A percentile compares a stretch with the other conserved stretches of the same genome.
Conservation (phyloP, 2,113 vertebrate genomes). For the Penelope pileata region DNA sequence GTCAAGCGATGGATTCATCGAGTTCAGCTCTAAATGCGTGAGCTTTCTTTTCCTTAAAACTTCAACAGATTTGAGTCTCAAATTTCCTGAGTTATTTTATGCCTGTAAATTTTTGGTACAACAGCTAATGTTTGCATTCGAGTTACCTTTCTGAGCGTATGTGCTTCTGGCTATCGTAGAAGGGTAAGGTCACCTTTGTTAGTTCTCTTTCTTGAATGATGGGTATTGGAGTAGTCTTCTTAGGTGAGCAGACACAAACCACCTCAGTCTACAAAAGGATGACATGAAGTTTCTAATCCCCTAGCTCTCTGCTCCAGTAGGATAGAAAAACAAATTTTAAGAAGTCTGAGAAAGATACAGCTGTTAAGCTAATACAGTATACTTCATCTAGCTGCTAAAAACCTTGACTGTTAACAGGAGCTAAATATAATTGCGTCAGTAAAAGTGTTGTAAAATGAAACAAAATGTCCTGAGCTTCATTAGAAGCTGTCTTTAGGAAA, state of each 20-base stretch:
- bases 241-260: neutral
- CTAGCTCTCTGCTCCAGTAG: neutral
- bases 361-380: constrained; percentile 9
- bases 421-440: constrained; percentile 26
- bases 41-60: neutral
- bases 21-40: neutral
- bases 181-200: neutral
- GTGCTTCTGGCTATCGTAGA: neutral
- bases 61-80: neutral
- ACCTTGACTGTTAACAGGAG: neutral
- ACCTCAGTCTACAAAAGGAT: neutral
- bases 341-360: neutral
- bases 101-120: neutral
- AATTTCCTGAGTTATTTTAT: neutral
- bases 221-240: constrained; percentile 4
- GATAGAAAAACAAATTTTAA: neutral
- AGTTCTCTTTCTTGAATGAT: neutral
- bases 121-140: neutral
- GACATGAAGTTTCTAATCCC: neutral
- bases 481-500: constrained; percentile 31
- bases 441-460: neutral
- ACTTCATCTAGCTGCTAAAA: constrained; percentile 17
- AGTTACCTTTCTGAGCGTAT: neutral
- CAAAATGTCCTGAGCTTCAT: neutral
- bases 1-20: constrained; percentile 9